Conservation (phyloP, 1,140 invertebrate genomes). For the Drosophila ironensis region DNA sequence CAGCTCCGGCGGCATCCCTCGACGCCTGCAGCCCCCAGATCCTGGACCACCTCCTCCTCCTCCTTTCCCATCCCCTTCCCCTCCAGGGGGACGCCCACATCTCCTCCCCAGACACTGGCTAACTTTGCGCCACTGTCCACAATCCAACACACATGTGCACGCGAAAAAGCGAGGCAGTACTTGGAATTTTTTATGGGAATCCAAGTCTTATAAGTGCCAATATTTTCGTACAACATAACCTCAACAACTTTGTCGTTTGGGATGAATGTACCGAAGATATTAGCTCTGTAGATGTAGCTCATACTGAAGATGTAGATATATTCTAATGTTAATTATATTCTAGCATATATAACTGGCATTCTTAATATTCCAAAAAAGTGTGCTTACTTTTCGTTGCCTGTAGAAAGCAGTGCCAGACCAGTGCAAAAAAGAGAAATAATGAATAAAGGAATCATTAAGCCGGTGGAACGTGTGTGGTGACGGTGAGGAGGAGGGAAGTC, state of each 20-base stretch:
- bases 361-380: not conserved
- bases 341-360: too few species aligned
- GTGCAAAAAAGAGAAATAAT: constrained; percentile 60
- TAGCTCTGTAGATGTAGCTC: too few species aligned
- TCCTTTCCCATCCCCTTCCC: not conserved
- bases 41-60: constrained; percentile 2
- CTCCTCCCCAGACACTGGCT: constrained; percentile 28
- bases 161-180: not conserved
- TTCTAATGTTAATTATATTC: too few species aligned
- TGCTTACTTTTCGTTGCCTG: constrained; percentile 2
- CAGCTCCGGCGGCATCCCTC: constrained; percentile 11
- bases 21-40: not conserved
- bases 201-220: too few species aligned
- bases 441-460: constrained; percentile 80
- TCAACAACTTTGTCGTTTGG: too few species aligned
- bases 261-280: too few species aligned
- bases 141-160: constrained; percentile 52
- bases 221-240: too few species aligned
- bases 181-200: not conserved
- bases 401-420: not conserved
- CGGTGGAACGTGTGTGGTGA: constrained; percentile 28
- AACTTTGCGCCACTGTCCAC: constrained; percentile 70
- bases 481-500: not conserved
- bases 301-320: too few species aligned
- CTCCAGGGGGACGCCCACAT: not conserved